Evolutionary conservation across 2,797 vertebrate species (phyloP).

Genomic region (Enteromius trimaculatus): DNA sequence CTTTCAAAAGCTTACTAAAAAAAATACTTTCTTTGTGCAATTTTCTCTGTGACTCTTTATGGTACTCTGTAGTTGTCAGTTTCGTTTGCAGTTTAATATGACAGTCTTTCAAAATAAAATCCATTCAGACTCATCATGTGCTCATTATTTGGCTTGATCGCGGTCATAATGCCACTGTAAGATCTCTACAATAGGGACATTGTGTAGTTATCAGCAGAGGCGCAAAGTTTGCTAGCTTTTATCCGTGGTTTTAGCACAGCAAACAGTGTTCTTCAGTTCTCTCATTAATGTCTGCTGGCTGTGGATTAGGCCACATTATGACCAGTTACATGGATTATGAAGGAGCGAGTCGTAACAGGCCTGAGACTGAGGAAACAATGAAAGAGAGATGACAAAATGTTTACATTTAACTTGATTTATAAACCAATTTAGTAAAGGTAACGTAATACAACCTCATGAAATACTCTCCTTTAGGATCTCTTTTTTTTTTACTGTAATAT

Average conservation of each 20-base stretch:
- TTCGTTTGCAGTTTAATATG: constrained; percentile 55
- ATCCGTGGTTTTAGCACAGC: constrained; percentile 4
- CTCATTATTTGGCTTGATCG: constrained; percentile 33
- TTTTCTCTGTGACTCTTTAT: background rate
- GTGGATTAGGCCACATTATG: constrained; percentile 44
- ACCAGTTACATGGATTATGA: constrained; percentile 37
- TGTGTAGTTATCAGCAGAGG: background rate
- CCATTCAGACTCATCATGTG: constrained; percentile 34
- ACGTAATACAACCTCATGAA: background rate
- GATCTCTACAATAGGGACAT: constrained; percentile 2
- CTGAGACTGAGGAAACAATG: background rate
- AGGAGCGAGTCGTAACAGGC: constrained; percentile 28
- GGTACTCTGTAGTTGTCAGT: background rate
- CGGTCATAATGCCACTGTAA: background rate
- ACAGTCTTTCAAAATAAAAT: constrained; percentile 51
- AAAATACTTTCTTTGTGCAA: background rate
- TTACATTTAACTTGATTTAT: background rate
- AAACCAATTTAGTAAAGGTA: background rate
- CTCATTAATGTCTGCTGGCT: constrained; percentile 46
- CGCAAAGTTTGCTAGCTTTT: background rate
- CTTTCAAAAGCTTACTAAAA: background rate
- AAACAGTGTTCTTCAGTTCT: constrained; percentile 27
- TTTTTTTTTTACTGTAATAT: background rate
- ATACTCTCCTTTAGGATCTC: background rate
- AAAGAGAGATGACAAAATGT: background rate